Conservation (phyloP, 1,140 invertebrate genomes). For the Cydia pomonella region DNA sequence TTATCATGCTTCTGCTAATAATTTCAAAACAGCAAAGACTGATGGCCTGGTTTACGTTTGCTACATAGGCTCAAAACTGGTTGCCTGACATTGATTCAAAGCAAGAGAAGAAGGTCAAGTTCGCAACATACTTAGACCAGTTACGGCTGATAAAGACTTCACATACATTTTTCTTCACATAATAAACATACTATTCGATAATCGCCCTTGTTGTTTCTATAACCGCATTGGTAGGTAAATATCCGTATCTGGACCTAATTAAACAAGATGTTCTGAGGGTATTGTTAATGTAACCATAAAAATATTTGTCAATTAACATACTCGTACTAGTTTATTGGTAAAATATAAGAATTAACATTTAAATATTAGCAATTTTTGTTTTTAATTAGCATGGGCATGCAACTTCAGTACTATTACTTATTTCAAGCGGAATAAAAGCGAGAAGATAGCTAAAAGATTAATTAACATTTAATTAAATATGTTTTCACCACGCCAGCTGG, state of each 20-base stretch:
- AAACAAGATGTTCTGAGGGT: too few relatives aligned
- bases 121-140: neutral
- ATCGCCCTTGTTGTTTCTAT: neutral
- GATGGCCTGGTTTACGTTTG: neutral
- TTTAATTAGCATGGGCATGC: too few relatives aligned
- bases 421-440: too few relatives aligned
- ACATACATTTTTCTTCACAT: neutral
- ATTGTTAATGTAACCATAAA: too few relatives aligned
- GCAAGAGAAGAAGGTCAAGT: slow-evolving; percentile 9
- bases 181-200: neutral
- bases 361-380: too few relatives aligned
- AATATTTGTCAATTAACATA: too few relatives aligned
- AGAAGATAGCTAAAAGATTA: too few relatives aligned
- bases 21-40: neutral
- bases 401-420: too few relatives aligned
- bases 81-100: slow-evolving; percentile 7
- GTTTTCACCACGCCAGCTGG: too few relatives aligned
- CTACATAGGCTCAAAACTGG: slow-evolving; percentile 12
- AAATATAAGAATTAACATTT: too few relatives aligned
- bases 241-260: neutral
- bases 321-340: too few relatives aligned
- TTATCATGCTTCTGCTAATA: neutral
- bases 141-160: neutral
- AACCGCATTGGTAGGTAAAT: neutral
- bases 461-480: too few relatives aligned